These are phyloP conservation scores for Chelonia mydas DNA, from an alignment of 2,797 vertebrate genomes.

Conservation along the genomic window DNA sequence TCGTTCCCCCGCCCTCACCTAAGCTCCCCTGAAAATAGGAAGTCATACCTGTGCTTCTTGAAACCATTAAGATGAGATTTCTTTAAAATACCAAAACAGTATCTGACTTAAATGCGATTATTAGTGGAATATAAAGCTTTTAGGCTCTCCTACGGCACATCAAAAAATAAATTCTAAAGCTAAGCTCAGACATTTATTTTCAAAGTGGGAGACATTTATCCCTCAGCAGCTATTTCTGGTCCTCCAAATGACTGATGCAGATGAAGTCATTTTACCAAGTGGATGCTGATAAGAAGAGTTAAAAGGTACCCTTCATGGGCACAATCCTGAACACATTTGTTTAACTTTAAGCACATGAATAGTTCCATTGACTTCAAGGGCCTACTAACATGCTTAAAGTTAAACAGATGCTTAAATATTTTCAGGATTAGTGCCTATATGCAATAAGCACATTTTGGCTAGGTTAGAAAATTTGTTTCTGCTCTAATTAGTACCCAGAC, in stretches of 20 bases:
- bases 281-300: conserved; percentile 11
- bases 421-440: neutral
- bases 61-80: neutral
- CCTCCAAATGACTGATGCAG: neutral
- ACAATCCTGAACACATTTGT: neutral
- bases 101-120: conserved; percentile 4
- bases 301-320: neutral
- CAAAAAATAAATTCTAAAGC: neutral
- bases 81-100: neutral
- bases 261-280: conserved; percentile 17
- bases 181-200: conserved; percentile 6
- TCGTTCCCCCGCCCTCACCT: fast-evolving
- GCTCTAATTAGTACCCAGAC: neutral
- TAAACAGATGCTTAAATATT: neutral
- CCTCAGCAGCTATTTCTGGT: neutral
- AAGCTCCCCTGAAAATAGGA: neutral
- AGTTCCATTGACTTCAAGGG: neutral
- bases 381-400: neutral
- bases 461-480: neutral
- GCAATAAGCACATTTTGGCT: neutral
- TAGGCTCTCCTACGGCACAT: neutral
- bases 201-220: conserved; percentile 29
- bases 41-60: neutral
- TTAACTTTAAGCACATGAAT: neutral
- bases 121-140: neutral